Conservation (phyloP, 1,140 invertebrate genomes). For the Solen grandis region DNA sequence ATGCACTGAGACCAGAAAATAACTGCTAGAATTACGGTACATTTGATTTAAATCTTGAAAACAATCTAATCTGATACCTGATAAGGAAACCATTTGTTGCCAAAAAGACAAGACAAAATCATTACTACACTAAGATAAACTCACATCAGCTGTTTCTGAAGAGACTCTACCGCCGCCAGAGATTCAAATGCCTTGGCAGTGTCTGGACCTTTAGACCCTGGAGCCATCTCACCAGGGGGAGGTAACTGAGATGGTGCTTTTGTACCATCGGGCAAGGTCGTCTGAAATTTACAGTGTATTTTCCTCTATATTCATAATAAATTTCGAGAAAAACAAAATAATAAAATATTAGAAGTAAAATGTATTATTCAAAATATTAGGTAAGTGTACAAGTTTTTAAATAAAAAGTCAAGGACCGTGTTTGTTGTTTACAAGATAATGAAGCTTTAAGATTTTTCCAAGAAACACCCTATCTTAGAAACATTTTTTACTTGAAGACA, state of each 20-base stretch:
- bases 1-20: no score
- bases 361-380: no score
- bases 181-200: conserved; percentile 76
- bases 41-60: no score
- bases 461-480: no score
- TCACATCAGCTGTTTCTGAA: conserved; percentile 76
- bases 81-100: neutral
- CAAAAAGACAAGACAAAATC: neutral
- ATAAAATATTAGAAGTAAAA: neutral
- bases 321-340: neutral
- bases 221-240: neutral
- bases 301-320: neutral
- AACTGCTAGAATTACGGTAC: no score
- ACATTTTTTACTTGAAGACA: no score
- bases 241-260: neutral
- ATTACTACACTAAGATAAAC: conserved; percentile 13
- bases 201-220: conserved; percentile 63
- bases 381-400: no score
- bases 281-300: conserved; percentile 16
- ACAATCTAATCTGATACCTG: neutral
- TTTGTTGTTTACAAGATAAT: no score
- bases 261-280: neutral
- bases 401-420: no score
- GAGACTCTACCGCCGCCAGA: conserved; percentile 69
- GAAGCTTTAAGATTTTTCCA: no score